Evolutionary conservation across 2,113 vertebrate species (phyloP).

Genomic region (Cricetomys ansorgei): DNA sequence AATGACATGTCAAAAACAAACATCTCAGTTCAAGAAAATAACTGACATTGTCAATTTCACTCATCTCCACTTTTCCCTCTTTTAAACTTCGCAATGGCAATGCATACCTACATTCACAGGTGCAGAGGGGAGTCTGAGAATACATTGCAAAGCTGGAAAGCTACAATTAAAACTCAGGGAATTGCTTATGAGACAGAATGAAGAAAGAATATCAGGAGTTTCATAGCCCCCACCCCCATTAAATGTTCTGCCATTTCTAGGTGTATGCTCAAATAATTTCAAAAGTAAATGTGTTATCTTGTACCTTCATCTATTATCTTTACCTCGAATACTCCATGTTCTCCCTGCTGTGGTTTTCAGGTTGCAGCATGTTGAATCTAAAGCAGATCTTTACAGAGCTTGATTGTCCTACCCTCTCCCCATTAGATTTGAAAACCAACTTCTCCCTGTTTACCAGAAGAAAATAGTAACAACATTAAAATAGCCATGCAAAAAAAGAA

Average conservation of each 20-base stretch:
- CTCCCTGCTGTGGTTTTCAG: background rate
- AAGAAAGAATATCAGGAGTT: background rate
- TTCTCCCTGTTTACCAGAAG: background rate
- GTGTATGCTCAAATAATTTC: background rate
- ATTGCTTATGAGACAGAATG: background rate
- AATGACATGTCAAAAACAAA: background rate
- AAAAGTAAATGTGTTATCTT: background rate
- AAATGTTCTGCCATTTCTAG: background rate
- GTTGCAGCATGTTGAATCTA: background rate
- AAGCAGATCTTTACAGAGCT: background rate
- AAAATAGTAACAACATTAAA: background rate
- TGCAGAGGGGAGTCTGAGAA: background rate
- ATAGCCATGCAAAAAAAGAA: background rate
- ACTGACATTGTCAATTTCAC: background rate
- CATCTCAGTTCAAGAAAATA: background rate
- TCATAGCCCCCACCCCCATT: background rate
- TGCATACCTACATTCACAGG: background rate
- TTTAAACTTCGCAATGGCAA: background rate
- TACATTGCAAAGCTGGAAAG: accelerated
- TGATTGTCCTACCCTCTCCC: background rate
- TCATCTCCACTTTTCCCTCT: background rate
- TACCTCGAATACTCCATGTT: background rate
- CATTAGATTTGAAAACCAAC: background rate
- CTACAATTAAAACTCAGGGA: background rate
- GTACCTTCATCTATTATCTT: background rate